A percentile compares a stretch with the other conserved stretches of the same genome.
These are phyloP conservation scores for Puntigrus tetrazona DNA, from an alignment of 2,113 vertebrate genomes.

Conservation along the genomic window DNA sequence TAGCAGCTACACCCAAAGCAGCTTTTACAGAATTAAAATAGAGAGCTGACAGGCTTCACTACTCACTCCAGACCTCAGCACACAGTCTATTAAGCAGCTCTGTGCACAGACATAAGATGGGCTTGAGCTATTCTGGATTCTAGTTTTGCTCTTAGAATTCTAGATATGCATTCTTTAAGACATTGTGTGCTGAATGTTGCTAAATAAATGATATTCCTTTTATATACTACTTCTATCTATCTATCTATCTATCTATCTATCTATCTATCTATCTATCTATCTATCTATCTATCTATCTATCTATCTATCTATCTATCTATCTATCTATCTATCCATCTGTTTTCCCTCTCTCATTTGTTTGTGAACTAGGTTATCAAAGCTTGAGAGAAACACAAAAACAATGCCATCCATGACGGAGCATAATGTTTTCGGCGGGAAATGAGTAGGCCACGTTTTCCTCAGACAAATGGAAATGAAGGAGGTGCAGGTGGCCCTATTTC, in stretches of 20 bases:
- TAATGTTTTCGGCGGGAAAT: background rate
- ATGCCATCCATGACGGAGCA: background rate
- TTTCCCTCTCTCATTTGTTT: constrained; percentile 54
- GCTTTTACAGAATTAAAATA: constrained; percentile 49
- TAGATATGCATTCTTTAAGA: constrained; percentile 15
- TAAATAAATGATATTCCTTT: background rate
- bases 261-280: constrained; percentile 9
- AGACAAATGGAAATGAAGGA: constrained; percentile 37
- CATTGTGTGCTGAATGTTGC: background rate
- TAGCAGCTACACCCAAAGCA: constrained; percentile 25
- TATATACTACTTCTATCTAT: background rate
- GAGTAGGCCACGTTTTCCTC: background rate
- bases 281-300: background rate
- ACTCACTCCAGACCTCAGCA: constrained; percentile 37
- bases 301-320: background rate
- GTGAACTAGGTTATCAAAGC: constrained; percentile 15
- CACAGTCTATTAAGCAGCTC: constrained; percentile 29
- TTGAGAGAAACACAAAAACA: constrained; percentile 25
- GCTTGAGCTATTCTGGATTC: background rate
- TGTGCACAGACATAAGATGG: background rate
- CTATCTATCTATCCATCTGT: background rate
- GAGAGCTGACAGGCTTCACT: constrained; percentile 40
- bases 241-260: background rate
- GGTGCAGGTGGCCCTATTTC: constrained; percentile 46
- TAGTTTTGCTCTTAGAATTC: background rate